Conservation (phyloP, 2,888 invertebrate species). For the Agrochola litura region DNA sequence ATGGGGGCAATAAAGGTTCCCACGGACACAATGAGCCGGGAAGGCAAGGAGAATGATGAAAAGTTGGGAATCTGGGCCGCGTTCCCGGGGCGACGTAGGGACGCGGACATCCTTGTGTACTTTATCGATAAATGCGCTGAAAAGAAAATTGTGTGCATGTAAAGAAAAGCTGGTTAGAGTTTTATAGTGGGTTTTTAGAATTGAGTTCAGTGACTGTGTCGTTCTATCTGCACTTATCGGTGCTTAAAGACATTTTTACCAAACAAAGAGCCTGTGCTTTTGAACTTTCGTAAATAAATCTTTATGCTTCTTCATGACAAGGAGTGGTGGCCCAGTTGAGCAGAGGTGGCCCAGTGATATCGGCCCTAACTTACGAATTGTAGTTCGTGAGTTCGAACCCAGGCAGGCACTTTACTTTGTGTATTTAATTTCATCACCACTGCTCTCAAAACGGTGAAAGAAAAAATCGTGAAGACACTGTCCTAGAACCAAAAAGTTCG, state of each 20-base stretch:
- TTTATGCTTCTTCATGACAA: too few relatives aligned
- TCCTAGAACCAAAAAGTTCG: too few relatives aligned
- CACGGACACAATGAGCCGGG: constrained; percentile 88
- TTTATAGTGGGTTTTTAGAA: constrained; percentile 31
- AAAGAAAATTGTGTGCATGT: constrained; percentile 50
- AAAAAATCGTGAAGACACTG: too few relatives aligned
- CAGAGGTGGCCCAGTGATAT: too few relatives aligned
- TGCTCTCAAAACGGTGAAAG: too few relatives aligned
- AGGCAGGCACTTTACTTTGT: too few relatives aligned
- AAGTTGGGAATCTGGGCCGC: constrained; percentile 90
- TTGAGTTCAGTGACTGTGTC: constrained; percentile 1
- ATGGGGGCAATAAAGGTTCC: constrained; percentile 90
- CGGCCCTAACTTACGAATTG: too few relatives aligned
- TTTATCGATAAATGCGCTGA: constrained; percentile 69
- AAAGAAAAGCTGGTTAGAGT: constrained; percentile 11
- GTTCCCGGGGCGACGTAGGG: constrained; percentile 82
- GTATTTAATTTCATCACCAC: too few relatives aligned
- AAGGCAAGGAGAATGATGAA: constrained; percentile 89
- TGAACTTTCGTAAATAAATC: not conserved
- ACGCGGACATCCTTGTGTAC: constrained; percentile 65
- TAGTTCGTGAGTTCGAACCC: too few relatives aligned
- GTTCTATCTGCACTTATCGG: not conserved
- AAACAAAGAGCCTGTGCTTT: not conserved
- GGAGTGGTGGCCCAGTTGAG: too few relatives aligned
- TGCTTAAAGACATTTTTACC: not conserved